These are phyloP conservation scores for Benitochromis conjunctus DNA, from an alignment of 2,113 vertebrate genomes.

Conservation along the genomic window DNA sequence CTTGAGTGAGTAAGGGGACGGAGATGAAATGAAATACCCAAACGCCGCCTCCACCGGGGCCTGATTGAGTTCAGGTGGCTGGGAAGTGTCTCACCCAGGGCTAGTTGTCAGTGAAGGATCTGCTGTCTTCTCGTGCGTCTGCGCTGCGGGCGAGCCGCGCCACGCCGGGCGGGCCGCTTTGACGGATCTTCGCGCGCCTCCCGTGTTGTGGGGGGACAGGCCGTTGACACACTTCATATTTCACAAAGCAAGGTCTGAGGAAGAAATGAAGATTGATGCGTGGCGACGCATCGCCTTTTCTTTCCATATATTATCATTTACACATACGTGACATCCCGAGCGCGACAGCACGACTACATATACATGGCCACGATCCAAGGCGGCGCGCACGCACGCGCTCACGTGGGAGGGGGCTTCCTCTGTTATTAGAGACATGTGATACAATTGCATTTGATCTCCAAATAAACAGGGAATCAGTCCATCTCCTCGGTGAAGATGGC, in stretches of 20 bases:
- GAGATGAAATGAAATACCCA: conserved; percentile 65
- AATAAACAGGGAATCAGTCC: conserved; percentile 79
- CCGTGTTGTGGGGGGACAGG: conserved; percentile 62
- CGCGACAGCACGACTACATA: conserved; percentile 34
- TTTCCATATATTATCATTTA: conserved; percentile 75
- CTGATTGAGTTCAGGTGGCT: conserved; percentile 74
- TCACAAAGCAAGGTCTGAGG: conserved; percentile 71
- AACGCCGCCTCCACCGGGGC: conserved; percentile 49
- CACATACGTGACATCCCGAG: conserved; percentile 61
- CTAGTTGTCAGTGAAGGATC: conserved; percentile 73
- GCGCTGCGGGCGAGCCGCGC: conserved; percentile 56
- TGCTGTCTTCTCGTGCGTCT: conserved; percentile 53
- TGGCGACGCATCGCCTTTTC: conserved; percentile 48
- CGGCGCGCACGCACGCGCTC: conserved; percentile 12
- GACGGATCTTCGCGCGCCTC: conserved; percentile 65
- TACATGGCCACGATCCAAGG: conserved; percentile 54
- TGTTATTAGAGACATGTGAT: conserved; percentile 77
- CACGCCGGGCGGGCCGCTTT: conserved; percentile 46
- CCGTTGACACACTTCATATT: conserved; percentile 75
- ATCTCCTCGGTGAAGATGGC: conserved; percentile 75
- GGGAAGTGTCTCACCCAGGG: conserved; percentile 69
- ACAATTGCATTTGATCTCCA: conserved; percentile 81
- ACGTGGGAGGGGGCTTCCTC: conserved; percentile 23
- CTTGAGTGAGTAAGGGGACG: conserved; percentile 48
- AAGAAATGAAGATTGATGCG: conserved; percentile 79